phyloP scores from a whole-genome alignment of 2,888 invertebrate species.

The Fissipunctia ypsillon region DNA sequence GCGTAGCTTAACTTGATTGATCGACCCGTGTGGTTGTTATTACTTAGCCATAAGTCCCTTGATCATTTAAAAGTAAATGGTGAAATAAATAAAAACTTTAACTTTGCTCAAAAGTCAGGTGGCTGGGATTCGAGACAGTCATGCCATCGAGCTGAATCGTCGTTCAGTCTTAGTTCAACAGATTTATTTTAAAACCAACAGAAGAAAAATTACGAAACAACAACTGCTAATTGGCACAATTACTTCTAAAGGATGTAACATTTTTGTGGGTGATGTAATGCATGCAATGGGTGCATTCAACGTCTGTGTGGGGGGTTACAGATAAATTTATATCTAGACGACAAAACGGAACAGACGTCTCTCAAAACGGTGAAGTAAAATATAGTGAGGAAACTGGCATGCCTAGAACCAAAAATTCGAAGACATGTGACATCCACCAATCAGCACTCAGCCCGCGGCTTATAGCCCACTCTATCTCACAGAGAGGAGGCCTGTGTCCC shows the following conservation, averaged over 20 bases:
- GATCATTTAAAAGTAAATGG: background rate
- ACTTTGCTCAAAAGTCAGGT: background rate
- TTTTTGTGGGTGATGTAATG: constrained; percentile 24
- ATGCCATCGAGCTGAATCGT: background rate
- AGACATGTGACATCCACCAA: background rate
- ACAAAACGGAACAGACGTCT: background rate
- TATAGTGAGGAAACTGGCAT: background rate
- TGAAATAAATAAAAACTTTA: background rate
- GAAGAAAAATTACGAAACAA: background rate
- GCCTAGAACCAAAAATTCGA: background rate
- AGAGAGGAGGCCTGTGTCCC: background rate
- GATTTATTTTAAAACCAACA: too few species aligned
- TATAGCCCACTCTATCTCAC: background rate
- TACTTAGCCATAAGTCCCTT: too few species aligned
- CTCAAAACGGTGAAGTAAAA: background rate
- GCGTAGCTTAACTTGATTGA: too few species aligned
- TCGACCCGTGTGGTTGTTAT: too few species aligned
- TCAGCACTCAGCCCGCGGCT: background rate
- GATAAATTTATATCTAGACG: background rate
- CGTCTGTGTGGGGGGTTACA: background rate
- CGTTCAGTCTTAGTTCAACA: background rate
- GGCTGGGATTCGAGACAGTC: background rate
- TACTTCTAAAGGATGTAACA: constrained; percentile 15
- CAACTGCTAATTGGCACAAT: constrained; percentile 14
- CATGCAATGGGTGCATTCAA: constrained; percentile 35